Conservation (phyloP, 2,113 vertebrate genomes). For the Narcine bancroftii region DNA sequence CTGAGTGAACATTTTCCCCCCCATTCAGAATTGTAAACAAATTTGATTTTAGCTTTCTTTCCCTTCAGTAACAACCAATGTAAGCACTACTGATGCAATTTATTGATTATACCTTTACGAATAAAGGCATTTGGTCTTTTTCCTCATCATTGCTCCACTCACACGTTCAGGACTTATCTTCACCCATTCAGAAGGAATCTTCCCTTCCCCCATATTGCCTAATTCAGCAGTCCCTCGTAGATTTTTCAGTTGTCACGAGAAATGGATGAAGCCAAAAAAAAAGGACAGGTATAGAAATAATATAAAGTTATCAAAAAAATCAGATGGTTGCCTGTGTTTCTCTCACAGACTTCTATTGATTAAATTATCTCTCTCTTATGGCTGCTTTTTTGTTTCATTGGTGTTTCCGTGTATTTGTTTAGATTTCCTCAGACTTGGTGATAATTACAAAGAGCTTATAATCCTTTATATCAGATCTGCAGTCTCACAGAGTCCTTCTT, state of each 20-base stretch:
- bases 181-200: background rate
- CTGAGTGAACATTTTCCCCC: background rate
- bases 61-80: background rate
- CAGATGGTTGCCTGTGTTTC: background rate
- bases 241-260: background rate
- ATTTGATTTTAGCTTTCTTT: background rate
- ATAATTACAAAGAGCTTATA: background rate
- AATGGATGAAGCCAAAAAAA: background rate
- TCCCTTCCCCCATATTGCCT: background rate
- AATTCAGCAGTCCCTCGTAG: background rate
- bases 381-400: background rate
- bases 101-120: background rate
- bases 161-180: background rate
- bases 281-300: background rate
- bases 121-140: background rate
- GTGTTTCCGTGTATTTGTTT: background rate
- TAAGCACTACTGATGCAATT: background rate
- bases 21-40: background rate
- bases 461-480: background rate
- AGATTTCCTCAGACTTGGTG: background rate
- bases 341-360: conserved; percentile 5
- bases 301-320: background rate
- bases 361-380: background rate
- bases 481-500: background rate
- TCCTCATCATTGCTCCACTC: background rate